Base-by-base conservation (phyloP, 2,888 invertebrate species). In the Epinotia ramella region DNA sequence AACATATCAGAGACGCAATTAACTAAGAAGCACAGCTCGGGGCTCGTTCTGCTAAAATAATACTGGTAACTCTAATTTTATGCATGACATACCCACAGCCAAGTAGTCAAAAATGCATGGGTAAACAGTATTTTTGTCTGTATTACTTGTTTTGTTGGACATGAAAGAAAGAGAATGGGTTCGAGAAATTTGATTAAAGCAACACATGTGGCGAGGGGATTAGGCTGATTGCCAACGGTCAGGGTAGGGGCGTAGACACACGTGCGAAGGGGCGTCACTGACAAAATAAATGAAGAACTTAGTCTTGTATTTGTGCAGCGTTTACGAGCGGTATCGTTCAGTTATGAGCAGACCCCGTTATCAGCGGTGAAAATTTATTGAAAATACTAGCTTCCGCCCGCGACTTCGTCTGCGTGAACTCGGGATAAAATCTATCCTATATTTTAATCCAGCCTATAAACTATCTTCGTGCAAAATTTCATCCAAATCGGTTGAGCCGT, bases 141-240 rank as follows among this genome's bases (percentile, higher is more conserved):
- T 75, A n/a, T 69, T 60, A 59, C 59, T 24, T 44, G 57, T 74
- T 70, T 64, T 64, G 70, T 63, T 70, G 59, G 53, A 53, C 24
- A 53, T 56, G 65, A 70, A 65, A 59, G 60, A 65, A 65, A 53
- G 69, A 65, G 59, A 70, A 75, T 75, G 70, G 72, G 60, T 72
- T 76, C 24, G 56, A 56, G 76, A 65, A 72, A 76, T 76, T 76
- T 72, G 71, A 76, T 76, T 76, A 72, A 75, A 75, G 59, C 66
- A 67, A 72, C 72, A 62, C 76, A 72, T 76, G 70, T 70, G 74
- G 64, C 40, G 69, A 18, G 33, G n/a, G 69, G 74, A 75, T 75
- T 75, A 75, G 70, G 74, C 70, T 57, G 40, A 75, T 60, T 75
- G 74, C 74, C 70, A 72, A 62, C 63, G 60, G 70, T 49, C 73